Conservation (phyloP, 2,113 vertebrate species). For the Neolamprologus falcicula region DNA sequence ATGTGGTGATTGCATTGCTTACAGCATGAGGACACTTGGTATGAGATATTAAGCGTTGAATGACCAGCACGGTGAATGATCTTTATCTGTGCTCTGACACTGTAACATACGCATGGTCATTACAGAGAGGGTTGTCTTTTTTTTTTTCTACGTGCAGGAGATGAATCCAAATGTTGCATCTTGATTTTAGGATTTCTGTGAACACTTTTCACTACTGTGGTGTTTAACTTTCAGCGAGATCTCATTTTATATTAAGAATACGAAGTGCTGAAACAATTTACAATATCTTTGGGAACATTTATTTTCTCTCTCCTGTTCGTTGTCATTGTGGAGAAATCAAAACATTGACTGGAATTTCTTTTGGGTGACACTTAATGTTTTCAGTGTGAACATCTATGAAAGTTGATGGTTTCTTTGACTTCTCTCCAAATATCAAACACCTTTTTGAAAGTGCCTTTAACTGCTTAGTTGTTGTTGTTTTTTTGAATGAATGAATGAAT, state of each 20-base stretch:
- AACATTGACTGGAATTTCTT: not conserved
- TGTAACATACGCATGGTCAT: not conserved
- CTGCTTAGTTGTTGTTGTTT: not conserved
- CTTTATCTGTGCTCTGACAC: not conserved
- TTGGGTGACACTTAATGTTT: not conserved
- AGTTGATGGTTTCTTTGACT: not conserved
- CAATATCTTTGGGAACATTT: not conserved
- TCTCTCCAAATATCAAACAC: not conserved
- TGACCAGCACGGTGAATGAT: not conserved
- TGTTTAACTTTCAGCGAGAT: not conserved
- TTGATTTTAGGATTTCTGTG: not conserved
- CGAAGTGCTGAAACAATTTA: not conserved
- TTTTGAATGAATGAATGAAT: not conserved
- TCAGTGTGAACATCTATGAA: not conserved
- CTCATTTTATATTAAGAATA: not conserved
- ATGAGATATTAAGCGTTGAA: not conserved
- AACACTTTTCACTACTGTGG: not conserved
- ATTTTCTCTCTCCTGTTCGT: not conserved
- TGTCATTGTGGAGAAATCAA: not conserved
- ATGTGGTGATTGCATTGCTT: not conserved
- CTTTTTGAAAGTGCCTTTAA: constrained; percentile 40
- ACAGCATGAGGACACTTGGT: not conserved
- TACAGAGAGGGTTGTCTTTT: not conserved
- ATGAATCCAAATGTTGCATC: not conserved
- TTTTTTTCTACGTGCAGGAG: not conserved